Evolutionary conservation across 2,113 vertebrate genomes (phyloP).

Genomic region (Burhinus bistriatus): DNA sequence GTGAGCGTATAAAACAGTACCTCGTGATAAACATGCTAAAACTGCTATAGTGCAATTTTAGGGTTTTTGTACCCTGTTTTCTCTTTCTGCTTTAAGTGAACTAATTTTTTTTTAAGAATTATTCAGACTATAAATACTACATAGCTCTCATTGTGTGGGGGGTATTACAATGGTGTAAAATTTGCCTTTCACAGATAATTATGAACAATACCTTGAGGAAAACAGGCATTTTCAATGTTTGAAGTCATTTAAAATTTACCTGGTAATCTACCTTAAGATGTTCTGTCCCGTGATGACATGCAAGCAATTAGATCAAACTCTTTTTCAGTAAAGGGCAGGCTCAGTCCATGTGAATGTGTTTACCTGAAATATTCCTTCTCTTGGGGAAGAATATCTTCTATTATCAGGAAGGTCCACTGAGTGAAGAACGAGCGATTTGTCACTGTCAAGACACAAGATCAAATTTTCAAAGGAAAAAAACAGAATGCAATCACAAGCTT

Average conservation of each 20-base stretch:
- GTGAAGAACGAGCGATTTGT: constrained; percentile 41
- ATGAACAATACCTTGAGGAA: not conserved
- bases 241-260: not conserved
- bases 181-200: not conserved
- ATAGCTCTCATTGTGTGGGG: not conserved
- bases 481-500: constrained; percentile 38
- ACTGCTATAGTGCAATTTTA: accelerated
- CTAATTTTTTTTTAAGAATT: not conserved
- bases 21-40: not conserved
- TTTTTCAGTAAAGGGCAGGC: constrained; percentile 24
- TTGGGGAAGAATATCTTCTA: constrained; percentile 30
- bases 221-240: not conserved
- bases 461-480: constrained; percentile 53
- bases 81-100: not conserved
- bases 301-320: constrained; percentile 33
- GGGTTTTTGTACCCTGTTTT: not conserved
- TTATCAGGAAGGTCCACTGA: constrained; percentile 42
- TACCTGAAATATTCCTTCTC: constrained; percentile 57
- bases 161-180: not conserved
- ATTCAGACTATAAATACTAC: not conserved
- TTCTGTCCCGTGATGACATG: not conserved
- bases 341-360: constrained; percentile 13
- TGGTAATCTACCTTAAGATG: not conserved
- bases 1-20: not conserved
- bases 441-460: constrained; percentile 61